Percentiles rank a stretch among this genome's conserved stretches.
phyloP scores from a whole-genome alignment of 2,113 vertebrate genomes.

The Pampusana beccarii region DNA sequence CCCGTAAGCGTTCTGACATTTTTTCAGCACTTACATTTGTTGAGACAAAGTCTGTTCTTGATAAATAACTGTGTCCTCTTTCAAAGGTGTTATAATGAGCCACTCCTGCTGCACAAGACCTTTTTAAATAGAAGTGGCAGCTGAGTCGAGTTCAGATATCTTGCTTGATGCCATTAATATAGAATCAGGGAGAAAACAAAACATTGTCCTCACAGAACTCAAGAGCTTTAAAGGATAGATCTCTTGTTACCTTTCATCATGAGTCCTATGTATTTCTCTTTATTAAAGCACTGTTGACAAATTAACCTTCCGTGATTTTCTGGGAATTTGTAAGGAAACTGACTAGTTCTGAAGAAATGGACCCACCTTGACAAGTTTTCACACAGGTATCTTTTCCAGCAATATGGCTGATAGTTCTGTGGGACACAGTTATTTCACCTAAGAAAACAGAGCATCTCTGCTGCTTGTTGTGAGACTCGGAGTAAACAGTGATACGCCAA shows the following conservation, averaged over 20 bases:
- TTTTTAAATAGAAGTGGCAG: constrained; percentile 10
- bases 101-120: neutral
- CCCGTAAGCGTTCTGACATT: neutral
- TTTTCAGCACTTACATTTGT: neutral
- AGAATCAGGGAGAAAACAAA: neutral
- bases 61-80: constrained; percentile 8
- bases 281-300: constrained; percentile 13
- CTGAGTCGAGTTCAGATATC: neutral
- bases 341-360: neutral
- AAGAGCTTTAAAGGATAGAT: neutral
- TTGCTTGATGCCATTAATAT: neutral
- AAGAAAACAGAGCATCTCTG: neutral
- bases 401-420: neutral
- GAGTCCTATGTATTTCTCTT: neutral
- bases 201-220: neutral
- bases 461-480: neutral
- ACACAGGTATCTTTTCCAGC: neutral
- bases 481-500: neutral
- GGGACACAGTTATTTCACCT: neutral
- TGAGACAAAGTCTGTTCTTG: neutral
- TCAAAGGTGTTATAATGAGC: neutral
- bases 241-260: neutral
- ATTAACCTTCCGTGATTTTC: neutral
- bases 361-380: neutral
- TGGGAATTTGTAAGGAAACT: neutral